Evolutionary conservation across 2,888 invertebrate species (phyloP), one percentile per base, ranked within the genome.

Genomic region (Thereva nobilitata): DNA sequence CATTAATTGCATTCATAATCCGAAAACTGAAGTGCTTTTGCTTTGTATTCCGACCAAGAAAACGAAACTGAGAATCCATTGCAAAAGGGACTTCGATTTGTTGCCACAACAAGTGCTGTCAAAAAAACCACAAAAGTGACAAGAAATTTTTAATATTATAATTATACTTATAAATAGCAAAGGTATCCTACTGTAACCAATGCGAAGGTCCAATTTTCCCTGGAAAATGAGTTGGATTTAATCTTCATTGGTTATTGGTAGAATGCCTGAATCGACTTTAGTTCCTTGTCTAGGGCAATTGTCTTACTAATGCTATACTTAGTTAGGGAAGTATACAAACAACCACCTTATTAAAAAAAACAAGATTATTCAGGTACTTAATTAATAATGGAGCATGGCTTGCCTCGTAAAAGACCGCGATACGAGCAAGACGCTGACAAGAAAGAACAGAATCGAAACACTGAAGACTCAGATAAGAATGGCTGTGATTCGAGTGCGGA

Each of bases 161-260:
- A 10, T 44, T 38, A 7, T 47, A 38, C 37, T 7, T 40, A 47
- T 35, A 47, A 59, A 34, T 38, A 34, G n/a, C 38, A 10, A 70
- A 74, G 77, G 76, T 73, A 73, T 77, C 78, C 78, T 79, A 75
- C 76, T 76, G 76, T 79, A 77, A 76, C 76, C 81, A 81, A 81
- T 82, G 79, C 78, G 80, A 79, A 77, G 76, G 76, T 82, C 81
- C 80, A 82, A 80, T 76, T 75, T 74, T 69, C 63, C 63, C 67
- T 63, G 68, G 23, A 35, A 67, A 65, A 76, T 76, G 76, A 77
- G 77, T 81, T 82, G 81, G 81, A 80, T 78, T 79, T 76, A 77
- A 78, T 78, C 79, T 77, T 76, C 79, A 80, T 82, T 81, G 82
- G 80, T 74, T 78, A 77, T 79, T 78, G 76, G 76, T 75, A 78